Evolutionary conservation across 2,888 invertebrate genomes (phyloP).

Genomic region (Dorcus hopei): DNA sequence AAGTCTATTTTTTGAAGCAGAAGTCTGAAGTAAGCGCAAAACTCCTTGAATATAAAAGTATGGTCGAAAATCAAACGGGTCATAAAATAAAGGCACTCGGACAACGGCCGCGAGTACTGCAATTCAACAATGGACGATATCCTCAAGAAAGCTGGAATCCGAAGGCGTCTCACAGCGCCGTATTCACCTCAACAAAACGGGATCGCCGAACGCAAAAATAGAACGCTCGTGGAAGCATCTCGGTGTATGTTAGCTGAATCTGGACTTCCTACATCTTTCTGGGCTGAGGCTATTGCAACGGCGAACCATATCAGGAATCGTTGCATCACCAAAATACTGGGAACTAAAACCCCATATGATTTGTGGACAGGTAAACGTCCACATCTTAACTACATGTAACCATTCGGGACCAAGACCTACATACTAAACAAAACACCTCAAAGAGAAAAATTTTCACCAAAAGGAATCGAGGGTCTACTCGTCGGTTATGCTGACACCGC

Average conservation of each 20-base stretch:
- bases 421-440: conserved; percentile 10
- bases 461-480: too few species aligned
- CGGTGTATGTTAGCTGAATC: conserved; percentile 1
- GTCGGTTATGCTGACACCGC: too few species aligned
- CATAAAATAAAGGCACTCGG: conserved; percentile 1
- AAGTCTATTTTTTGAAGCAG: conserved; percentile 2
- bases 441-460: neutral
- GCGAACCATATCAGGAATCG: neutral
- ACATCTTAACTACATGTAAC: conserved; percentile 5
- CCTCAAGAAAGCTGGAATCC: too few species aligned
- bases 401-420: conserved; percentile 7
- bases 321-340: conserved; percentile 2
- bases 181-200: conserved; percentile 1
- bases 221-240: conserved; percentile 15
- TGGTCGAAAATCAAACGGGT: neutral
- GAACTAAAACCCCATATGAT: conserved; percentile 13
- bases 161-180: neutral
- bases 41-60: neutral
- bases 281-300: conserved; percentile 2
- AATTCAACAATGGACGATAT: too few species aligned
- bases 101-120: neutral
- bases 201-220: conserved; percentile 19
- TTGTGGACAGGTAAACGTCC: conserved; percentile 9
- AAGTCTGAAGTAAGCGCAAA: neutral
- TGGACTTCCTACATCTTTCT: conserved; percentile 5